phyloP scores from a whole-genome alignment of 2,888 invertebrate genomes.

The Troides aeacus region DNA sequence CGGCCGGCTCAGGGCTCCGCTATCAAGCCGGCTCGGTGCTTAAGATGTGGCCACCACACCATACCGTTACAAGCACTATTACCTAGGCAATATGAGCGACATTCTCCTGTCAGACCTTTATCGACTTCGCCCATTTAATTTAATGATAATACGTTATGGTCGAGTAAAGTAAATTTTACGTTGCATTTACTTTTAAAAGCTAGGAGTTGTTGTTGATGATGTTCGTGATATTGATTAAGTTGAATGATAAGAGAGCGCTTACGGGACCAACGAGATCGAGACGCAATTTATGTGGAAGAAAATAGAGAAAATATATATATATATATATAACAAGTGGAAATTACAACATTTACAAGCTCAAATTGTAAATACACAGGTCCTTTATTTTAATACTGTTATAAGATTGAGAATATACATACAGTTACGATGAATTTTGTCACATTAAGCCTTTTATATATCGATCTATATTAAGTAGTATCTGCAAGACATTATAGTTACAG shows the following conservation, averaged over 20 bases:
- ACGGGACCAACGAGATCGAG: neutral
- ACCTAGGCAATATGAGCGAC: neutral
- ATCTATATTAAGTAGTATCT: too few relatives aligned
- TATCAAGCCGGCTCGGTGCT: slow-evolving; percentile 15
- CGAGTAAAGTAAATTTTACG: slow-evolving; percentile 28
- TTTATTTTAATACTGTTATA: too few relatives aligned
- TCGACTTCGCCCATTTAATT: slow-evolving; percentile 20
- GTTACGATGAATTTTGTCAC: too few relatives aligned
- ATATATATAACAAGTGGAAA: neutral
- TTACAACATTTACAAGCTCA: neutral
- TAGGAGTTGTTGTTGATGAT: slow-evolving; percentile 28
- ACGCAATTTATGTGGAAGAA: neutral
- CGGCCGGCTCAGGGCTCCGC: slow-evolving; percentile 37
- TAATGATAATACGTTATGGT: slow-evolving; percentile 24
- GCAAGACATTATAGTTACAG: too few relatives aligned
- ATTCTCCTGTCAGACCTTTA: slow-evolving; percentile 2
- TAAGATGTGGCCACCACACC: neutral
- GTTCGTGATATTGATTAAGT: slow-evolving; percentile 27
- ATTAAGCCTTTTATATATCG: too few relatives aligned
- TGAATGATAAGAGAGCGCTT: slow-evolving; percentile 15
- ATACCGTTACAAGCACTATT: slow-evolving; percentile 12
- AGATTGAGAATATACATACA: too few relatives aligned
- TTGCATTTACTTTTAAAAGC: slow-evolving; percentile 29
- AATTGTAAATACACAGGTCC: too few relatives aligned
- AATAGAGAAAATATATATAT: neutral